These are phyloP conservation scores for Trinectes maculatus DNA, from an alignment of 2,113 vertebrate genomes.

Conservation along the genomic window DNA sequence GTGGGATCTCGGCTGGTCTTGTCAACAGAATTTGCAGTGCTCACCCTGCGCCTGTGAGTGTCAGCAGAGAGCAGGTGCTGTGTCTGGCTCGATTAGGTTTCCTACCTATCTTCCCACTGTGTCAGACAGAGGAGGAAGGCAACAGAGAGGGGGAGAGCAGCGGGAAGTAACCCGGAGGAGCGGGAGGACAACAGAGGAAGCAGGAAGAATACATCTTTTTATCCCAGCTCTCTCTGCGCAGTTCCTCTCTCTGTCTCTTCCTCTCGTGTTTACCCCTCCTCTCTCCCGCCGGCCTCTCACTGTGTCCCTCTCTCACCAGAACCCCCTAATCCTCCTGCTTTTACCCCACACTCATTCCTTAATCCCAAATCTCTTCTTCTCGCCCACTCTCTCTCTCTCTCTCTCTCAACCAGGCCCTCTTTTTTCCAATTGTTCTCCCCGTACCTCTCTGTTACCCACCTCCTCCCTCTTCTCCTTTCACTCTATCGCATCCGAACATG, in stretches of 20 bases:
- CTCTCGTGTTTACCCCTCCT: constrained; percentile 51
- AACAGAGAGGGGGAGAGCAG: constrained; percentile 61
- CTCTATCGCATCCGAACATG: constrained; percentile 73
- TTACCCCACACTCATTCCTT: constrained; percentile 75
- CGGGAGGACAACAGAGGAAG: constrained; percentile 74
- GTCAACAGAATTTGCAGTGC: constrained; percentile 66
- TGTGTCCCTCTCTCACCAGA: constrained; percentile 69
- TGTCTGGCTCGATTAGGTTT: constrained; percentile 73
- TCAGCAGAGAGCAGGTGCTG: constrained; percentile 78
- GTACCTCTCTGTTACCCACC: constrained; percentile 58
- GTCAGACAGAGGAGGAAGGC: constrained; percentile 70
- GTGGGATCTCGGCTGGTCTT: constrained; percentile 16
- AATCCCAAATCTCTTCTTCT: constrained; percentile 80
- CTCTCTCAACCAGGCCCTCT: constrained; percentile 55
- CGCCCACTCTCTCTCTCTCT: too few relatives aligned
- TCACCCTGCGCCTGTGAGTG: constrained; percentile 70
- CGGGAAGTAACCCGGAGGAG: constrained; percentile 74
- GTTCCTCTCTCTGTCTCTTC: constrained; percentile 52
- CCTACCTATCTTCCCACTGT: constrained; percentile 75
- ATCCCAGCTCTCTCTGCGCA: constrained; percentile 61
- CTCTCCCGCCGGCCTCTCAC: constrained; percentile 64
- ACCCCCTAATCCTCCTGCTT: constrained; percentile 69
- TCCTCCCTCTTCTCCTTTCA: constrained; percentile 54
- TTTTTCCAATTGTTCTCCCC: constrained; percentile 61
- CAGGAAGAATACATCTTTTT: constrained; percentile 77